Percentiles rank a stretch among this genome's conserved stretches.
These are phyloP conservation scores for Acrossocheilus wenchowensis DNA, from an alignment of 2,797 vertebrate genomes.

Conservation along the genomic window DNA sequence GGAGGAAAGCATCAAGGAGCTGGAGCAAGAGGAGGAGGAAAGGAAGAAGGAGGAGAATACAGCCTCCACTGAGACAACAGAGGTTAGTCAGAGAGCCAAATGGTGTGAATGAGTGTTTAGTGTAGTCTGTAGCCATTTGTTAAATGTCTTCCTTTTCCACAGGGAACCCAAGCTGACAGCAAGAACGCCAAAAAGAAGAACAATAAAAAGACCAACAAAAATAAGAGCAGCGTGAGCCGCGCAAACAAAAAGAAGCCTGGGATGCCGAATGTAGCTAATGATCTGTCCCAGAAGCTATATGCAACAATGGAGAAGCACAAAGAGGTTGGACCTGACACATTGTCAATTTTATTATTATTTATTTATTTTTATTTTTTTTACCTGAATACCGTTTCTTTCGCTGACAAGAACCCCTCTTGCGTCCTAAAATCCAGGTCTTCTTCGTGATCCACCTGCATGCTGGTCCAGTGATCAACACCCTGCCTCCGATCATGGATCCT, in stretches of 20 bases:
- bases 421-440: slow-evolving; percentile 83
- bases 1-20: slow-evolving; percentile 96
- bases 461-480: slow-evolving; percentile 87
- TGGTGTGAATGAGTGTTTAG: background rate
- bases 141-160: slow-evolving; percentile 20
- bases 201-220: slow-evolving; percentile 98
- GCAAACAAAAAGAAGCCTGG: slow-evolving; percentile 98
- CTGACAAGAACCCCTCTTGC: background rate
- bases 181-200: slow-evolving; percentile 99
- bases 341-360: no score
- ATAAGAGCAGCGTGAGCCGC: slow-evolving; percentile 95
- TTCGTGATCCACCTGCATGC: slow-evolving; percentile 96
- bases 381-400: no score
- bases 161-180: slow-evolving; percentile 93
- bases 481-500: slow-evolving; percentile 92
- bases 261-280: slow-evolving; percentile 96
- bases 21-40: slow-evolving; percentile 97
- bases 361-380: no score
- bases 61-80: slow-evolving; percentile 86
- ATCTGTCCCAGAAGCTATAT: slow-evolving; percentile 96
- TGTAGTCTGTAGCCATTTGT: background rate
- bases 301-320: slow-evolving; percentile 99
- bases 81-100: slow-evolving; percentile 74
- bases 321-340: slow-evolving; percentile 80
- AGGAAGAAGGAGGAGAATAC: slow-evolving; percentile 96